Evolutionary conservation across 2,888 invertebrate genomes (phyloP).

Genomic region (Orthosia incerta): DNA sequence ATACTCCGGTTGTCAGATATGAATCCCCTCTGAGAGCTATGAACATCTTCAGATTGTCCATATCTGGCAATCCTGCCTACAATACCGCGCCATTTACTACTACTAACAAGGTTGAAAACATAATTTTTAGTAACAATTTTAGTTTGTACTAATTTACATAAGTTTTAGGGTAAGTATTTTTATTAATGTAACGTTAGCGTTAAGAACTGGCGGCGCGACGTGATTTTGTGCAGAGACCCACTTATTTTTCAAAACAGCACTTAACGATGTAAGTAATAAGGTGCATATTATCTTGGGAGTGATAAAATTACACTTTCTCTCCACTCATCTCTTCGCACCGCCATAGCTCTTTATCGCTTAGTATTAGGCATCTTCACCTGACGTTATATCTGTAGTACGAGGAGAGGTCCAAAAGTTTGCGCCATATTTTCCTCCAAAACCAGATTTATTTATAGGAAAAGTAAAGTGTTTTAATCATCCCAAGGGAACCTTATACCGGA

Average conservation of each 20-base stretch:
- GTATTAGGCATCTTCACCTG: slow-evolving; percentile 17
- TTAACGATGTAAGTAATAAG: not conserved
- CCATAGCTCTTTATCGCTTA: slow-evolving; percentile 9
- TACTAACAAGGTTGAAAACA: slow-evolving; percentile 22
- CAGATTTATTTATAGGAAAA: too few species aligned
- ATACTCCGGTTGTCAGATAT: not conserved
- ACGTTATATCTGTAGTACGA: not conserved
- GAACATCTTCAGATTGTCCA: not conserved
- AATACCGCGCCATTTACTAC: slow-evolving; percentile 8
- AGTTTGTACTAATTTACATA: slow-evolving; percentile 76
- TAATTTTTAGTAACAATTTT: slow-evolving; percentile 59
- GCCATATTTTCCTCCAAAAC: too few species aligned
- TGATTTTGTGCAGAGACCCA: not conserved
- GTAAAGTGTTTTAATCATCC: too few species aligned
- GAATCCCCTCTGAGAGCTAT: not conserved
- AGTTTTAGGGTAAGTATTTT: slow-evolving; percentile 81
- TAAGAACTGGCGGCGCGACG: slow-evolving; percentile 5
- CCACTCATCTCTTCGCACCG: not conserved
- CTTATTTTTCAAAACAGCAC: not conserved
- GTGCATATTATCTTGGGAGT: not conserved
- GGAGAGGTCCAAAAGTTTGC: too few species aligned
- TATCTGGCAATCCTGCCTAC: slow-evolving; percentile 2
- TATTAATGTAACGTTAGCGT: slow-evolving; percentile 42
- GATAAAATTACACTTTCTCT: too few species aligned
- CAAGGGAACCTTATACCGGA: too few species aligned